Percentiles rank a stretch among this genome's conserved stretches.
These are phyloP conservation scores for Pogonus chalceus DNA, from an alignment of 1,140 invertebrate genomes.

Conservation along the genomic window DNA sequence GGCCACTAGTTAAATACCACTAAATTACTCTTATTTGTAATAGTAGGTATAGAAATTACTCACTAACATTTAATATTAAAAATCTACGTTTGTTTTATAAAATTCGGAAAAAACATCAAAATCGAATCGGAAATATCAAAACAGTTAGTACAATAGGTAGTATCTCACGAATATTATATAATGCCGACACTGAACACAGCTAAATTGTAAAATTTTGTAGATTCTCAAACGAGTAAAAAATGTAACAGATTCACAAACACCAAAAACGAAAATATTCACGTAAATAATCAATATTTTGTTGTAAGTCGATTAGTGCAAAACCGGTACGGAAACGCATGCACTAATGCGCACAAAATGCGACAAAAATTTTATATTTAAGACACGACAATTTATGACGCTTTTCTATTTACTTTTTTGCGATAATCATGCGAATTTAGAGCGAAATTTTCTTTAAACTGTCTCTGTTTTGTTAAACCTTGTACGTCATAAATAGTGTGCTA, in stretches of 20 bases:
- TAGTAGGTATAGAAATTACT: too few species aligned
- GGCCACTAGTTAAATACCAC: neutral
- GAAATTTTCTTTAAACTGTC: neutral
- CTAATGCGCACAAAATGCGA: neutral
- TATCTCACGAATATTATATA: too few species aligned
- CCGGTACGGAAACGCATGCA: neutral
- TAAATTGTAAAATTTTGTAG: neutral
- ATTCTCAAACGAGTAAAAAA: neutral
- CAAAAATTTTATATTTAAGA: neutral
- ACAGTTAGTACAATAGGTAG: too few species aligned
- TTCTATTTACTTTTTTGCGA: too few species aligned
- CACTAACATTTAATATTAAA: neutral
- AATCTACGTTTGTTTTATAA: neutral
- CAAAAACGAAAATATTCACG: neutral
- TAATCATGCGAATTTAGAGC: too few species aligned
- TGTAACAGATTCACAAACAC: neutral
- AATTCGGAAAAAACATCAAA: too few species aligned
- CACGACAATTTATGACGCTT: neutral
- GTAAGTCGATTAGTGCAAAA: neutral
- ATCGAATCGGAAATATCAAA: too few species aligned
- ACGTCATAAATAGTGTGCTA: neutral
- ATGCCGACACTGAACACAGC: too few species aligned
- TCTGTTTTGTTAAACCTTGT: slow-evolving; percentile 1
- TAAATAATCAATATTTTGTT: slow-evolving; percentile 8
- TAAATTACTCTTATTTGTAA: neutral